phyloP scores from a whole-genome alignment of 2,797 vertebrate genomes.

The Fringilla coelebs region DNA sequence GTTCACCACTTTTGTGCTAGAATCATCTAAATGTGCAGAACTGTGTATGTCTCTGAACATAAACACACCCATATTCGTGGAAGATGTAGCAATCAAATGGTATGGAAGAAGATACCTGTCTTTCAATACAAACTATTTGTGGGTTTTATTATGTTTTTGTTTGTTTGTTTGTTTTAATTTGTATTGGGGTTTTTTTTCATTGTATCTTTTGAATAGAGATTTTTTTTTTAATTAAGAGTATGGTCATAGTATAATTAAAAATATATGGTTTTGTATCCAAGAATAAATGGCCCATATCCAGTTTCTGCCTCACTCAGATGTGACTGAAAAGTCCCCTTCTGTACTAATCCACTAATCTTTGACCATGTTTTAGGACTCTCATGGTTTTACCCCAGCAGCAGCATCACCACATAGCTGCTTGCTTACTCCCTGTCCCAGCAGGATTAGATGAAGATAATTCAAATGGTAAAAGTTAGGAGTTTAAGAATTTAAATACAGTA shows the following conservation, averaged over 20 bases:
- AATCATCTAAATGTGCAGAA: neutral
- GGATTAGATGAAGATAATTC: neutral
- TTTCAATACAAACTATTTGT: neutral
- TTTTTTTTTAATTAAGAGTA: neutral
- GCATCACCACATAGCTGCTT: neutral
- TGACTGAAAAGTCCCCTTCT: fast-evolving
- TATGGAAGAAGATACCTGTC: neutral
- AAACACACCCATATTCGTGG: neutral
- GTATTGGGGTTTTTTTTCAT: fast-evolving
- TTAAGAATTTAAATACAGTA: neutral
- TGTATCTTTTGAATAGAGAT: neutral
- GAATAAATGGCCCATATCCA: neutral
- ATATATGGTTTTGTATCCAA: neutral
- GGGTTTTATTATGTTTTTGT: fast-evolving
- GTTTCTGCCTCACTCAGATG: neutral
- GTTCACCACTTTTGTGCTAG: neutral
- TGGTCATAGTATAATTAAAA: neutral
- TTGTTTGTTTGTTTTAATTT: neutral
- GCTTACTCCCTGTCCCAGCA: neutral
- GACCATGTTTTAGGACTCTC: neutral
- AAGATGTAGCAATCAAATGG: neutral
- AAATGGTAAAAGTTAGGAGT: fast-evolving
- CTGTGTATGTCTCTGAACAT: neutral
- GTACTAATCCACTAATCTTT: neutral
- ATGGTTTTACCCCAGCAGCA: neutral